phyloP scores from a whole-genome alignment of 2,113 vertebrate species.

The Melanerpes formicivorus region DNA sequence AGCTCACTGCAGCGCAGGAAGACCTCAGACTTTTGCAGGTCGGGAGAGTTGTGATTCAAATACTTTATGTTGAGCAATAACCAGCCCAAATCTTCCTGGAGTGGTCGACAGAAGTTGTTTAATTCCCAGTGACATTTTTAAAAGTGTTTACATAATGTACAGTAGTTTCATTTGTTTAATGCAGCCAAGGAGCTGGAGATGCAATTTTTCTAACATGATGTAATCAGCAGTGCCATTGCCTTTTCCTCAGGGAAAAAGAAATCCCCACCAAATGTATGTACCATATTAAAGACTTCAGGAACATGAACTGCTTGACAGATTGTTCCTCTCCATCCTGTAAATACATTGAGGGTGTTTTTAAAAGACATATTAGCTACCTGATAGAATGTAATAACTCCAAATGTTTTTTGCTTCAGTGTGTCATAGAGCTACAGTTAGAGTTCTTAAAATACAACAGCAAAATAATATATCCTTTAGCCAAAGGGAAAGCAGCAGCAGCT shows the following conservation, averaged over 20 bases:
- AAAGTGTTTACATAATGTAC: constrained; percentile 54
- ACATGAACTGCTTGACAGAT: constrained; percentile 17
- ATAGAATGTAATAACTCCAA: constrained; percentile 7
- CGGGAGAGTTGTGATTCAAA: neutral
- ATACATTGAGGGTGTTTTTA: constrained; percentile 31
- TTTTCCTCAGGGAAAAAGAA: constrained; percentile 29
- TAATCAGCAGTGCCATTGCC: constrained; percentile 26
- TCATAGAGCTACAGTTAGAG: neutral
- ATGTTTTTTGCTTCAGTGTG: neutral
- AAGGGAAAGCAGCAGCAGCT: neutral
- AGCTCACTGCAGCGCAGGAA: neutral
- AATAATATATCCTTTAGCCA: neutral
- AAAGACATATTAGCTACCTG: constrained; percentile 32
- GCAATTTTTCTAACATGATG: constrained; percentile 24
- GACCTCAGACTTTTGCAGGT: neutral
- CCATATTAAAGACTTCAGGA: constrained; percentile 34
- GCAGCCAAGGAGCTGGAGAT: constrained; percentile 28
- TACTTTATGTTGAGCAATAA: constrained; percentile 34
- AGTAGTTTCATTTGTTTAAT: constrained; percentile 55
- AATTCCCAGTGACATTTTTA: constrained; percentile 60
- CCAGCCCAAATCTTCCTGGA: constrained; percentile 22
- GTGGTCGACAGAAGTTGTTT: constrained; percentile 36
- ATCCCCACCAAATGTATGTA: constrained; percentile 1
- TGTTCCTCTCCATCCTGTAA: constrained; percentile 31
- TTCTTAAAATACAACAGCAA: constrained; percentile 30